These are phyloP conservation scores for Rhizoglyphus robini DNA, from an alignment of 1,140 invertebrate genomes.

Conservation along the genomic window DNA sequence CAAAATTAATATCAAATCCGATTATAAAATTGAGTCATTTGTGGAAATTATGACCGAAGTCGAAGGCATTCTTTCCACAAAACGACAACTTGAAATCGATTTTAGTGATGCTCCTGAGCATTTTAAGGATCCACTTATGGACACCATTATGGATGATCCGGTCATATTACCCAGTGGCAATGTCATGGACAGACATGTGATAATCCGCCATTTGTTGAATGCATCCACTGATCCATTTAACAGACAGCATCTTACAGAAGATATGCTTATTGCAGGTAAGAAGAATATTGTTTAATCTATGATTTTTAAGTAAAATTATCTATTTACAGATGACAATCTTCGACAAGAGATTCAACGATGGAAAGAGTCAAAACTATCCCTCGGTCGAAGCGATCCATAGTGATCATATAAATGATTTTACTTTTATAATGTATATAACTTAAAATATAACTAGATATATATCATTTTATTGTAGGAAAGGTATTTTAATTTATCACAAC, in stretches of 20 bases:
- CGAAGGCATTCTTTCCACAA: slow-evolving; percentile 43
- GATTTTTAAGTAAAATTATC: slow-evolving; percentile 4
- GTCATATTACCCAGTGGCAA: slow-evolving; percentile 79
- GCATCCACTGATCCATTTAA: slow-evolving; percentile 95
- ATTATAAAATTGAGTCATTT: slow-evolving; percentile 46
- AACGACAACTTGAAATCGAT: slow-evolving; percentile 62
- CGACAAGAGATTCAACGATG: slow-evolving; percentile 52
- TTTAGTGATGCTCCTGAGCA: slow-evolving; percentile 77
- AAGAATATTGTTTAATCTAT: background rate
- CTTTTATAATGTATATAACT: background rate
- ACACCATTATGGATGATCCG: slow-evolving; percentile 81
- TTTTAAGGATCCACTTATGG: slow-evolving; percentile 91
- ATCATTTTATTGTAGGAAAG: too few relatives aligned
- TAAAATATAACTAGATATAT: slow-evolving; percentile 3
- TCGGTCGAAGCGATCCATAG: background rate
- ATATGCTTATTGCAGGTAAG: slow-evolving; percentile 59
- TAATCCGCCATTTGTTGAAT: slow-evolving; percentile 60
- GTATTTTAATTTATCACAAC: too few relatives aligned
- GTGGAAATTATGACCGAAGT: slow-evolving; percentile 17
- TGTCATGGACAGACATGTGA: slow-evolving; percentile 64
- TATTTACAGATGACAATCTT: slow-evolving; percentile 43
- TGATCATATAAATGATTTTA: background rate
- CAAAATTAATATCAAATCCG: slow-evolving; percentile 63
- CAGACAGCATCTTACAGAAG: slow-evolving; percentile 77
- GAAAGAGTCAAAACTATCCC: background rate